Base-by-base conservation (phyloP, 2,113 vertebrate genomes). In the Axis porcinus region DNA sequence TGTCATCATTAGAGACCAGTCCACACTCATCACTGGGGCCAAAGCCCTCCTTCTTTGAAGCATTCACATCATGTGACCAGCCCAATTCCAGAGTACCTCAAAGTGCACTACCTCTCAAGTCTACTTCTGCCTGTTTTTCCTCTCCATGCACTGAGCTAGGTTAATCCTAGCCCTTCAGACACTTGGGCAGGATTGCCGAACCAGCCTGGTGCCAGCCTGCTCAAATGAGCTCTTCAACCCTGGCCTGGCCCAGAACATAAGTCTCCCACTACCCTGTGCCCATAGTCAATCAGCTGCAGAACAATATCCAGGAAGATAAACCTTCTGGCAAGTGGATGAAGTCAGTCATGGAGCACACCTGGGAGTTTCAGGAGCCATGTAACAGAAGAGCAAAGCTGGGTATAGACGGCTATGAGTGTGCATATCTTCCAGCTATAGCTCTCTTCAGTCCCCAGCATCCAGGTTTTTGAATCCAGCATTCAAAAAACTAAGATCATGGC, bases 61-160 rank as follows among this genome's bases (percentile, higher is more conserved):
- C 98, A 99, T 99, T 87, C 99, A 99, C n/a, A 99, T 99, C 85
- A 99, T 99, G 64, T 99, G 99, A 99, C 99, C 90, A 99, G 99
- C 96, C 99, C 99, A 1, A 99, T 99, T 99, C 99, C 99, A 0
- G 99, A 99, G 97, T 99, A 99, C 98, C 99, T 99, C 98, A 99
- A 99, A 36, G 99, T 99, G 45, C 99, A 99, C 98, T 99, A 99
- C 98, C 99, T 99, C 98, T 99, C 67, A 99, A 99, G 98, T 99
- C 99, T 33, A 99, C 99, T 99, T 99, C 79, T 99, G 99, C 57
- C 99, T 99, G 58, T 99, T 99, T 84, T 99, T 99, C 98, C 99
- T 99, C 55, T 99, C 99, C 94, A 99, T 99, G 99, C 99, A 99
- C 99, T 99, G 99, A 99, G 99, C 99, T 6, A 99, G 99, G 92